Evolutionary conservation across 2,797 vertebrate species (phyloP), one percentile per base, ranked within the genome.

Genomic region (Manis javanica): DNA sequence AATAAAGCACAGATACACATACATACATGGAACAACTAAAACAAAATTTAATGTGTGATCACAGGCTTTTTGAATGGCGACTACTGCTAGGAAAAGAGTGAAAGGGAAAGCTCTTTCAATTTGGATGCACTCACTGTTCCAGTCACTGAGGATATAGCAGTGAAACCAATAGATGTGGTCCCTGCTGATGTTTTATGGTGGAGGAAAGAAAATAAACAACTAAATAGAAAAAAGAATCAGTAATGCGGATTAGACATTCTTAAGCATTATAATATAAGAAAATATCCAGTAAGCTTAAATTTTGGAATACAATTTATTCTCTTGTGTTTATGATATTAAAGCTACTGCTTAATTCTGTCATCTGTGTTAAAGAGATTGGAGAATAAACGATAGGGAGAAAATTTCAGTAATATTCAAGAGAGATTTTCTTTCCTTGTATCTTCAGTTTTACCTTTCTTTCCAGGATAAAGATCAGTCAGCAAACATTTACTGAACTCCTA

Each of bases 271-370:
- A 79, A 79, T 85, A 64, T 57, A 88, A 61, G 74, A 86, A 92
- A 95, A 74, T 96, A 42, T 18, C 66, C 29, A 90, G 21, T 84
- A 90, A 87, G 14, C 53, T 83, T 64, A 96, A 96, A 87, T 64
- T 72, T 51, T 39, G 26, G 66, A 91, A 39, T 94, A 14, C 64
- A 90, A 91, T 74, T 89, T 90, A 74, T 88, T 91, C 68, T 82
- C 55, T 86, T 90, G 3, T 34, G 68, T 78, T 87, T 66, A 53
- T 90, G 6, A 42, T 88, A 39, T 57, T 93, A 71, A 97, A 74
- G n/a, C 5, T 63, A 66, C 21, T 94, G 34, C 14, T 84, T 96
- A 85, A 79, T 91, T 85, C 49, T 96, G 21, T 96, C 11, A 51
- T 31, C 10, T 79, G 31, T 68, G 19, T 94, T 93, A 69, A 37